Percentiles rank a stretch among this genome's conserved stretches.
phyloP scores from a whole-genome alignment of 2,888 invertebrate genomes.

The Netelia melanura region DNA sequence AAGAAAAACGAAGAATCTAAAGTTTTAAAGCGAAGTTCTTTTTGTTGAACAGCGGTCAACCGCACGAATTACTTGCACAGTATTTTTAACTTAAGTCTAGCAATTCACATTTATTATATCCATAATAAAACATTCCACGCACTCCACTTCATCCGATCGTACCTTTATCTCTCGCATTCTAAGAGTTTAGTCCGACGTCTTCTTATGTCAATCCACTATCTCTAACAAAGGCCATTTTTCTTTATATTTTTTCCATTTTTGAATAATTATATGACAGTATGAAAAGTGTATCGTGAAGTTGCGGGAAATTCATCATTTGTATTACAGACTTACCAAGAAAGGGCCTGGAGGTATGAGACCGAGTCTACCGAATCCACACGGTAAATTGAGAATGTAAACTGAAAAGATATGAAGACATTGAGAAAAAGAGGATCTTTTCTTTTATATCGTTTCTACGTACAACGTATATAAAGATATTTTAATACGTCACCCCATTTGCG shows the following conservation, averaged over 20 bases:
- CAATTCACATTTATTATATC: conserved; percentile 55
- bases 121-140: conserved; percentile 66
- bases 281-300: conserved; percentile 74
- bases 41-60: conserved; percentile 26
- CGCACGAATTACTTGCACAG: conserved; percentile 62
- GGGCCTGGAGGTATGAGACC: conserved; percentile 67
- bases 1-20: conserved; percentile 19
- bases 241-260: conserved; percentile 12
- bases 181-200: conserved; percentile 53
- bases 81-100: conserved; percentile 64
- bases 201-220: conserved; percentile 47
- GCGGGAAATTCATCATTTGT: conserved; percentile 79
- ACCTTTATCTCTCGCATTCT: conserved; percentile 43
- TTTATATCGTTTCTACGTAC: conserved; percentile 71
- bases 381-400: conserved; percentile 67
- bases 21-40: conserved; percentile 39
- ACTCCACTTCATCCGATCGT: conserved; percentile 55
- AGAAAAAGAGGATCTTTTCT: conserved; percentile 70
- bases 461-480: conserved; percentile 82
- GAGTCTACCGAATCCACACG: conserved; percentile 34
- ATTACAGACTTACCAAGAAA: conserved; percentile 74
- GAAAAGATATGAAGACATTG: conserved; percentile 68
- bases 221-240: conserved; percentile 52
- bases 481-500: conserved; percentile 82
- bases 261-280: conserved; percentile 25